Evolutionary conservation across 2,888 invertebrate species (phyloP), one percentile per base, ranked within the genome.

Genomic region (Leptinotarsa rubiginosa): DNA sequence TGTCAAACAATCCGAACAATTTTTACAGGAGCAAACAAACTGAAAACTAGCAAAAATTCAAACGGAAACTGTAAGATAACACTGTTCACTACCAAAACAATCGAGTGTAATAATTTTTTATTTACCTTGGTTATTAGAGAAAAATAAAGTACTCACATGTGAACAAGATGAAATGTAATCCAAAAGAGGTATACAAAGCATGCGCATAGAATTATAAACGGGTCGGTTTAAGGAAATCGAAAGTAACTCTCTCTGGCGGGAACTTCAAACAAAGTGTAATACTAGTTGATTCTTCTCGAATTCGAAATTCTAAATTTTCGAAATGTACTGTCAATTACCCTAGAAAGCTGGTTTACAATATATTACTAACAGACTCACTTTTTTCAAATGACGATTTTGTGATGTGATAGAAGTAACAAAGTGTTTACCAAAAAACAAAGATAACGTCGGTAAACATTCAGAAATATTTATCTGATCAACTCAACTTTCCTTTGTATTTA

Each of bases 141-240:
- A 89, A 90, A 89, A 90, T 86, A 88, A 88, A 87, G 90, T 93
- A 95, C 94, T 95, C 94, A 95, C 95, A 94, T 95, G 94, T 94
- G 94, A 93, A 93, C 93, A 91, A 92, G 94, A 94, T 93, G 94
- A 94, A 93, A 92, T 93, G 93, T 93, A 92, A 92, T 92, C 93
- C 93, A 93, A 93, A 93, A 94, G 93, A 93, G 92, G 90, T 90
- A 90, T 89, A 89, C 88, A 89, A 91, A 91, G 92, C 93, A 91
- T 92, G 93, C 93, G 93, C 91, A 15, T 90, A 47, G 72, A 66
- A 73, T 81, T 80, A 81, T 78, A 77, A 84, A 82, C 82, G 82
- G 81, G 79, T 78, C 68, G 71, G 65, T 77, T 73, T 72, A 72
- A 75, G 71, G 78, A 79, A 77, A 78, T 79, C 78, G 72, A 80